A percentile compares a stretch with the other conserved stretches of the same genome.
Conservation (phyloP, 2,113 vertebrate species). For the Manacus vitellinus region DNA sequence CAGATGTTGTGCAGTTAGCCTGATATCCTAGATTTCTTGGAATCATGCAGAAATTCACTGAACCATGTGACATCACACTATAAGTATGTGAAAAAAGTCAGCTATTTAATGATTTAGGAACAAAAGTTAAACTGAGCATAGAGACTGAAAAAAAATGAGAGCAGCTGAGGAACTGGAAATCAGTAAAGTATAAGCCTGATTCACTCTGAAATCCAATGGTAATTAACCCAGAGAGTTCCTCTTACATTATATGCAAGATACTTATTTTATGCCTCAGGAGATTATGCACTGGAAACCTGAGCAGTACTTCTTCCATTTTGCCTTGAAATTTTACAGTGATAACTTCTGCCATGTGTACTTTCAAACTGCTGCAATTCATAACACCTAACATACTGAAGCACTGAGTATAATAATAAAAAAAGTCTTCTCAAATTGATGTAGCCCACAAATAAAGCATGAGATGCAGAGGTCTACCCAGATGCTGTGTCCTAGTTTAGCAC, state of each 20-base stretch:
- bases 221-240: neutral
- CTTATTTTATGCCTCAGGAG: neutral
- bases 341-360: neutral
- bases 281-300: neutral
- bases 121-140: neutral
- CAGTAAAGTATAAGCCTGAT: neutral
- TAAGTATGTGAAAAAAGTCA: conserved; percentile 18
- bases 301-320: neutral
- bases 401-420: neutral
- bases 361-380: neutral
- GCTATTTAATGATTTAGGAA: neutral
- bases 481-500: neutral
- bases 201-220: neutral
- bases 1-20: neutral
- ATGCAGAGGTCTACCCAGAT: neutral
- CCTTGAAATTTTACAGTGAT: neutral
- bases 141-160: neutral
- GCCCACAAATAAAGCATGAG: neutral
- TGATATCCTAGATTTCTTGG: conserved; percentile 1
- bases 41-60: neutral
- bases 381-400: neutral
- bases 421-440: neutral
- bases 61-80: neutral
- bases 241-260: neutral
- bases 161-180: neutral